Evolutionary conservation across 2,113 vertebrate species (phyloP).

Genomic region (Ceyx cyanopectus): DNA sequence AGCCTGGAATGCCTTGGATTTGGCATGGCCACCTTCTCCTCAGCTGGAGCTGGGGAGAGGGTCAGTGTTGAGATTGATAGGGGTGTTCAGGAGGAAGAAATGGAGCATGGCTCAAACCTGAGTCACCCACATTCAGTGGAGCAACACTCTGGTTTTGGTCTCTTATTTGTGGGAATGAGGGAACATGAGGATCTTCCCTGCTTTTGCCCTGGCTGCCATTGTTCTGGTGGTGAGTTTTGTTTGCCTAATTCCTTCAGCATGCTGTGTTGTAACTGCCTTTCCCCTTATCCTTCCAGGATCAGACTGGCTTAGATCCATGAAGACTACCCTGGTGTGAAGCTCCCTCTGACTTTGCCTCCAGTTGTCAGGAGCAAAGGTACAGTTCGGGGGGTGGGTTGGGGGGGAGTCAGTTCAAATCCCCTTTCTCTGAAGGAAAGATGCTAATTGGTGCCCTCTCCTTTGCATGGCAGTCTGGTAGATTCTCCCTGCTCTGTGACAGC

Average conservation of each 20-base stretch:
- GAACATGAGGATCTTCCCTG: background rate
- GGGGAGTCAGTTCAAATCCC: constrained; percentile 27
- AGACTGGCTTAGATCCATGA: background rate
- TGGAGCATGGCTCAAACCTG: background rate
- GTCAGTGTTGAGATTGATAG: background rate
- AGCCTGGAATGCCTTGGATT: background rate
- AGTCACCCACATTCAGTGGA: rapidly evolving
- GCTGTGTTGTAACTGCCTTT: background rate
- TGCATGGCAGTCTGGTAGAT: background rate
- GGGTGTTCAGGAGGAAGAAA: background rate
- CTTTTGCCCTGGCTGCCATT: background rate
- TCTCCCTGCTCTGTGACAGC: background rate
- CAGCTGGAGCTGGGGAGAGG: background rate
- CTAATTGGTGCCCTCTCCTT: background rate
- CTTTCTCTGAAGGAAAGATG: background rate
- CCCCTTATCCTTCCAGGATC: constrained; percentile 44
- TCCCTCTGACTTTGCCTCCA: background rate
- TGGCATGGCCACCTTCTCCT: background rate
- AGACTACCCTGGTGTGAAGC: background rate
- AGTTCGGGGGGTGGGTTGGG: background rate
- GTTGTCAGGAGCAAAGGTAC: constrained; percentile 31
- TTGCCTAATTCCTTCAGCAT: background rate
- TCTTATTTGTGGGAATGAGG: background rate
- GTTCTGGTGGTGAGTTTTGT: background rate
- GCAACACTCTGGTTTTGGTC: background rate